Evolutionary conservation across 2,888 invertebrate species (phyloP), one percentile per base, ranked within the genome.

Genomic region (Eugnorisma glareosa): DNA sequence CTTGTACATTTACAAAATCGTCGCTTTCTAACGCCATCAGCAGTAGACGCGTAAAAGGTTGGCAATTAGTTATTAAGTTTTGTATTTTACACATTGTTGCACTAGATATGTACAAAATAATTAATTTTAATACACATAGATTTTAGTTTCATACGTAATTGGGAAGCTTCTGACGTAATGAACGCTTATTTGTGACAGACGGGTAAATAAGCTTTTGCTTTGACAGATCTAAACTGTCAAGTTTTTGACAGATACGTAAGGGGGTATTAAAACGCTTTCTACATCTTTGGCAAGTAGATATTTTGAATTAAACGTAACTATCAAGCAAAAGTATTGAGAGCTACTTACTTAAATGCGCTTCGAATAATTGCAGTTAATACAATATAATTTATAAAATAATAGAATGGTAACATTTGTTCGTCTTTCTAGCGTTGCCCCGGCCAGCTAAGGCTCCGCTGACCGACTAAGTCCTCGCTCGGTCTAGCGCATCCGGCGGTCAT

Each of bases 91-190:
- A 83, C 68, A 69, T 83, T 83, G 81, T 83, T 83, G 86, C 86
- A 81, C 70, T 88, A 88, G 79, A 61, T 75, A 75, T 77, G 75
- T 83, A 88, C 75, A 73, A 81, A 82, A 78, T 67, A 78, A 78
- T 75, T 81, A 75, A 82, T 89, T 90, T 89, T 54, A 57, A 74
- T 81, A 77, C 88, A 89, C 90, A 79, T 85, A 51, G 88, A 77
- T 91, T 92, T 93, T 92, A 93, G 90, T 91, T 92, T 91, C 78
- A 79, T 91, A 84, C 83, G 77, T 88, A 89, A 84, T 89, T 89
- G 83, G 83, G 83, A 85, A 87, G 85, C 90, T 90, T 87, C 84
- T 84, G 86, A 81, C 86, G 85, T 89, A 86, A 89, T 84, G 86
- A 89, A 91, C 87, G 89, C 89, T 89, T 83, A 77, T 83, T 75